Percentiles rank a stretch among this genome's conserved stretches.
Conservation (phyloP, 2,113 vertebrate genomes). For the Gallinago media region DNA sequence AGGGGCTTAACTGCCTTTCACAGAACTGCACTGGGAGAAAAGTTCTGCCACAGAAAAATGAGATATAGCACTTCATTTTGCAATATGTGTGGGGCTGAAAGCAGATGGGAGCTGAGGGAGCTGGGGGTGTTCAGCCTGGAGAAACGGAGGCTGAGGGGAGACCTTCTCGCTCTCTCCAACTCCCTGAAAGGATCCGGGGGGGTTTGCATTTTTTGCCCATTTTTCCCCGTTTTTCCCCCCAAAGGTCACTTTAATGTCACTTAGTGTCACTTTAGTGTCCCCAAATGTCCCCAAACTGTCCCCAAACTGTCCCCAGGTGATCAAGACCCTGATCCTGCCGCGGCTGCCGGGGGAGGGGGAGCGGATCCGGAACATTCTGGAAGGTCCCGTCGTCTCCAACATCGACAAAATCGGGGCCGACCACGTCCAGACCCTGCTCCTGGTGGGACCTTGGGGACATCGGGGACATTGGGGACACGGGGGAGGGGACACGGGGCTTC, state of each 20-base stretch:
- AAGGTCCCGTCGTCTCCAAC: background rate
- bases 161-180: background rate
- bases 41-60: background rate
- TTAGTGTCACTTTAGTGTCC: no score
- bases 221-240: no score
- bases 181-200: no score
- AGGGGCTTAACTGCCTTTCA: background rate
- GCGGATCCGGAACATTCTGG: background rate
- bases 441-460: background rate
- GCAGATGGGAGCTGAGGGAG: background rate
- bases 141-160: background rate
- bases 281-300: no score
- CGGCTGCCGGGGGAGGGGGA: background rate
- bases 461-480: background rate
- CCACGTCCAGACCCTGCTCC: background rate
- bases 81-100: background rate
- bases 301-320: background rate
- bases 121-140: background rate
- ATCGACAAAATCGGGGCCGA: background rate
- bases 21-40: background rate
- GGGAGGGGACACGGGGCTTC: no score
- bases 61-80: background rate
- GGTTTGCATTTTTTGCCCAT: no score
- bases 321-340: background rate
- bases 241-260: no score